Percentiles rank a stretch among this genome's conserved stretches.
Conservation (phyloP, 2,797 vertebrate species). For the Cephalopachus bancanus region DNA sequence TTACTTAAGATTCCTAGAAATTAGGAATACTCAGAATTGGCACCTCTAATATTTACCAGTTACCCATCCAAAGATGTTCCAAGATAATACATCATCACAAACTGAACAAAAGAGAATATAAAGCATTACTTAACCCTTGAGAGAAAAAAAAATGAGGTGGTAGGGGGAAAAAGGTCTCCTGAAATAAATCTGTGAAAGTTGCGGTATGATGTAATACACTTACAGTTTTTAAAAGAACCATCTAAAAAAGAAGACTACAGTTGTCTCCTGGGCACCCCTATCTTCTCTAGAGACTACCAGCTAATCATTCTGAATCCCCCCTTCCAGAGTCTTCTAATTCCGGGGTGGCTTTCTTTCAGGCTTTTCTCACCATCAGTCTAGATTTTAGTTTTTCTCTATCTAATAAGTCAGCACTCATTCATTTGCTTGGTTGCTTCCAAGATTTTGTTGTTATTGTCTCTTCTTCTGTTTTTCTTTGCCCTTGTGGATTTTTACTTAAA, state of each 20-base stretch:
- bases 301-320: not conserved
- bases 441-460: slow-evolving; percentile 17
- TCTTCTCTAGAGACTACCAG: not conserved
- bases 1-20: slow-evolving; percentile 18
- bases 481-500: not conserved
- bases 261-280: not conserved
- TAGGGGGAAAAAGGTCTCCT: not conserved
- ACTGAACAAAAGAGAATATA: not conserved
- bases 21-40: not conserved
- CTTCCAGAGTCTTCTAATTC: not conserved
- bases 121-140: not conserved
- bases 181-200: not conserved
- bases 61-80: not conserved
- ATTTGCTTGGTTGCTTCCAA: slow-evolving; percentile 30
- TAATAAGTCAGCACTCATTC: not conserved
- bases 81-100: slow-evolving; percentile 4
- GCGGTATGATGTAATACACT: not conserved
- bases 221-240: not conserved
- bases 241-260: not conserved
- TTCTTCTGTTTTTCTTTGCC: not conserved
- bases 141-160: slow-evolving; percentile 36
- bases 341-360: not conserved
- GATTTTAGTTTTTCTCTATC: not conserved
- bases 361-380: not conserved
- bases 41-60: not conserved